A percentile compares a stretch with the other conserved stretches of the same genome.
These are phyloP conservation scores for Rhineura floridana DNA, from an alignment of 2,113 vertebrate genomes.

Conservation along the genomic window DNA sequence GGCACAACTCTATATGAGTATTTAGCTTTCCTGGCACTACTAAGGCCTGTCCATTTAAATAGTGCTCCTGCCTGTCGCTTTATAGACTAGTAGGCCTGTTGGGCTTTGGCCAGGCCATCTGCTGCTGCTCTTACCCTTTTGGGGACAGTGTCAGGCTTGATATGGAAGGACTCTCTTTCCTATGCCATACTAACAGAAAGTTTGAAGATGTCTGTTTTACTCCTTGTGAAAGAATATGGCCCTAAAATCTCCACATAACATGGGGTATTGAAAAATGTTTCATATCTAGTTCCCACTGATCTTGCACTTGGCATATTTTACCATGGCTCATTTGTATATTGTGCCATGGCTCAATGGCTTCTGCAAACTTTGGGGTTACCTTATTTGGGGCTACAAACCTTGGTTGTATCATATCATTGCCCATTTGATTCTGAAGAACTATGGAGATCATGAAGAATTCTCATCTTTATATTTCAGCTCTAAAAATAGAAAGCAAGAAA, in stretches of 20 bases:
- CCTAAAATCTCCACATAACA: background rate
- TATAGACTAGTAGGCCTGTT: background rate
- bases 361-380: too few species aligned
- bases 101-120: background rate
- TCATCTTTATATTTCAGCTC: background rate
- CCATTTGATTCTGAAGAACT: slow-evolving; percentile 5
- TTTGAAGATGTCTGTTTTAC: background rate
- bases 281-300: background rate
- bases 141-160: background rate
- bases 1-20: background rate
- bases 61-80: background rate
- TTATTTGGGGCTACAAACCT: too few species aligned
- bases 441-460: slow-evolving; percentile 19
- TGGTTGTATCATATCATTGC: background rate
- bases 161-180: background rate
- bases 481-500: slow-evolving; percentile 37
- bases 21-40: background rate
- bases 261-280: background rate
- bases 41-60: background rate
- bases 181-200: background rate
- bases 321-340: background rate
- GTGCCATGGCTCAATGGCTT: too few species aligned
- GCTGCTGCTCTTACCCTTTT: background rate
- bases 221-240: background rate
- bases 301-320: background rate